phyloP scores from a whole-genome alignment of 2,113 vertebrate genomes.

The Paramormyrops kingsleyae region DNA sequence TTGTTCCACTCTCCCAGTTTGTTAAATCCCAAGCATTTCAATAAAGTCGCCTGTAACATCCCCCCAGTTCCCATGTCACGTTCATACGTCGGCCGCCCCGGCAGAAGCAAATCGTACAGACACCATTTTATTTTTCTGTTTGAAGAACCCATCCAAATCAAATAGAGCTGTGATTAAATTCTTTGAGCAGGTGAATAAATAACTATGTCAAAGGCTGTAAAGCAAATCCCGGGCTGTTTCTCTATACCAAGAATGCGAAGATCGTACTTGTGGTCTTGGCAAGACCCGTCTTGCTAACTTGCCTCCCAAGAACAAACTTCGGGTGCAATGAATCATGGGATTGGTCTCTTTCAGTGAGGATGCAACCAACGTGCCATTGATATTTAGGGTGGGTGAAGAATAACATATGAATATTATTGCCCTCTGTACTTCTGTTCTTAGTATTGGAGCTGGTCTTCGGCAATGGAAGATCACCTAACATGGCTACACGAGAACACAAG shows the following conservation, averaged over 20 bases:
- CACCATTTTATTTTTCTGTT: not conserved
- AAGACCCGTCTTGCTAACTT: not conserved
- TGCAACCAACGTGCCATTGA: not conserved
- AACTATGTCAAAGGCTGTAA: not conserved
- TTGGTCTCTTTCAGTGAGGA: not conserved
- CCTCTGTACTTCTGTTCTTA: not conserved
- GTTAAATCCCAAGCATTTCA: not conserved
- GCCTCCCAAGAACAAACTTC: not conserved
- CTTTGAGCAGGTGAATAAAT: not conserved
- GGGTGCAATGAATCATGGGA: not conserved
- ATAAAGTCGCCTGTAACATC: not conserved
- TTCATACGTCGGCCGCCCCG: not conserved
- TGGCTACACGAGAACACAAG: too few species aligned
- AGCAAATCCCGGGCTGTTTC: not conserved
- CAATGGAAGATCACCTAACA: too few species aligned
- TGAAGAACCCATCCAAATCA: not conserved
- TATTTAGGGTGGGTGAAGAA: not conserved
- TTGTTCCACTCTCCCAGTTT: not conserved
- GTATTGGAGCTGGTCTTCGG: not conserved
- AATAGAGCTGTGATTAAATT: not conserved
- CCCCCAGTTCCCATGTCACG: not conserved
- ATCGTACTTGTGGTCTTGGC: not conserved
- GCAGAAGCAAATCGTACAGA: not conserved
- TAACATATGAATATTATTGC: not conserved
- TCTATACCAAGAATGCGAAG: not conserved